Evolutionary conservation across 1,140 invertebrate genomes (phyloP).

Genomic region (Drosophila malerkotliana): DNA sequence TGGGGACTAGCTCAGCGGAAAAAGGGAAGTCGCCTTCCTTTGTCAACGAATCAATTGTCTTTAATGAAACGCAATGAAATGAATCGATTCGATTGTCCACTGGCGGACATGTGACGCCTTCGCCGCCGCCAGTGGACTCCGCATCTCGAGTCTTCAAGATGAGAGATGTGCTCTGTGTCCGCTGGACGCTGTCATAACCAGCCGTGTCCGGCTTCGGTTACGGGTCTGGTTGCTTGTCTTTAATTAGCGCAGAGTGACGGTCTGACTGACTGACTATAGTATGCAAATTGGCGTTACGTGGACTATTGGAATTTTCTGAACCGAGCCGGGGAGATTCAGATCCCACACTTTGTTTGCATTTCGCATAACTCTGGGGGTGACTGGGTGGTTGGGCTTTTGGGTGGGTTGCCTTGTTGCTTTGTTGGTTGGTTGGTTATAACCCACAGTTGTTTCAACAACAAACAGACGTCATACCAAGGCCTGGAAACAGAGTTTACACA

Average conservation of each 20-base stretch:
- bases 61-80: slow-evolving; percentile 78
- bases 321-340: slow-evolving; percentile 25
- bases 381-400: slow-evolving; percentile 27
- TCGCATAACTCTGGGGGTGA: slow-evolving; percentile 49
- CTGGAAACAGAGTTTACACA: slow-evolving; percentile 19
- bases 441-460: slow-evolving; percentile 74
- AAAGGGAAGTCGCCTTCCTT: neutral
- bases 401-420: neutral
- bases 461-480: slow-evolving; percentile 44
- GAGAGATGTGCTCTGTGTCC: slow-evolving; percentile 3
- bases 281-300: slow-evolving; percentile 78
- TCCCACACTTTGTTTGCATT: slow-evolving; percentile 49
- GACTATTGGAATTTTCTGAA: slow-evolving; percentile 66
- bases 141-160: slow-evolving; percentile 18
- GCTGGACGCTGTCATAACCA: slow-evolving; percentile 42
- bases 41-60: slow-evolving; percentile 71
- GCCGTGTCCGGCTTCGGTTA: slow-evolving; percentile 38
- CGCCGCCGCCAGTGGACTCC: slow-evolving; percentile 6
- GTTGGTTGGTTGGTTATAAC: slow-evolving; percentile 22
- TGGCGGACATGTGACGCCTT: slow-evolving; percentile 48
- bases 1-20: neutral
- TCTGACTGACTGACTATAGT: slow-evolving; percentile 10
- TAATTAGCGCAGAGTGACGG: slow-evolving; percentile 62
- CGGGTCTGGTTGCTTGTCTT: slow-evolving; percentile 38
- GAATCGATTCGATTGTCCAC: slow-evolving; percentile 74